A percentile compares a stretch with the other conserved stretches of the same genome.
Conservation (phyloP, 2,888 invertebrate species). For the Cremastobaeus sp. region DNA sequence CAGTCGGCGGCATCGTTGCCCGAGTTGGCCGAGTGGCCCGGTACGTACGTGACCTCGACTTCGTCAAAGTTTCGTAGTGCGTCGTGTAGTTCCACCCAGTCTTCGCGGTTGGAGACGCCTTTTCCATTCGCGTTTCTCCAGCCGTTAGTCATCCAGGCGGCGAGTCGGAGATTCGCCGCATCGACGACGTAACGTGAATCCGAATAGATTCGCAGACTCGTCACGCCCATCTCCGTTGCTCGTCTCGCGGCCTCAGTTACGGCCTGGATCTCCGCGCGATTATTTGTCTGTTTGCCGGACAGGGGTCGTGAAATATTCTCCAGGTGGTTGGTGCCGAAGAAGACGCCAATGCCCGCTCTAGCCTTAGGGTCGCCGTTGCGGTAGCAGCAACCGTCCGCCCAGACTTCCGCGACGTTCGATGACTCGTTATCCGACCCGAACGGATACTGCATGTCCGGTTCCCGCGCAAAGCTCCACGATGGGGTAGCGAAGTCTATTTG, state of each 20-base stretch:
- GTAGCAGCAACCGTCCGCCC: constrained; percentile 14
- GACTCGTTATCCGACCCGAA: background rate
- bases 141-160: background rate
- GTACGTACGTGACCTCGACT: background rate
- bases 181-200: constrained; percentile 4
- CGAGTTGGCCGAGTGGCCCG: background rate
- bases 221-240: background rate
- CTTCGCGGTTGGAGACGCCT: background rate
- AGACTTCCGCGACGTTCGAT: background rate
- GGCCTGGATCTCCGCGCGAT: background rate
- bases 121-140: constrained; percentile 21
- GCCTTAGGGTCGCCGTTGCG: background rate
- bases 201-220: background rate
- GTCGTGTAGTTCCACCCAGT: background rate
- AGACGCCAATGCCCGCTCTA: constrained; percentile 2
- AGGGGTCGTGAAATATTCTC: background rate
- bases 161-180: background rate
- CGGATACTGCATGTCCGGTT: background rate
- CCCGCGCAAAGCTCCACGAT: too few species aligned
- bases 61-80: background rate
- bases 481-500: background rate
- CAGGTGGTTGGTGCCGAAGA: constrained; percentile 1
- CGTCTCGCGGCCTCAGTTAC: background rate
- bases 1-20: constrained; percentile 8
- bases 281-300: background rate